A percentile compares a stretch with the other conserved stretches of the same genome.
phyloP scores from a whole-genome alignment of 2,888 invertebrate species.

The Dicyrtoma fusca region DNA sequence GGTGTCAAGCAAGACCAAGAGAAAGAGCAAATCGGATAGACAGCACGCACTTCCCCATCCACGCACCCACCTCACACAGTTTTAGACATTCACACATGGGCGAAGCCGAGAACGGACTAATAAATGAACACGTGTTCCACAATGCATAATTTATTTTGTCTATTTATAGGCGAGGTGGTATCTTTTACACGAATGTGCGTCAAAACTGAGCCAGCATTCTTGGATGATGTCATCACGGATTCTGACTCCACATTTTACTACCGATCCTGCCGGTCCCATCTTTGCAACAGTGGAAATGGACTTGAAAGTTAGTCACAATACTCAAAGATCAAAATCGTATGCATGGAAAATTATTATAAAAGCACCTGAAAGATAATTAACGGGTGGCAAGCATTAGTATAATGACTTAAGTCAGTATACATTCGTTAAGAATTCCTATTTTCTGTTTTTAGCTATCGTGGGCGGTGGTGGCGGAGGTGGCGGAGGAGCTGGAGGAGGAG shows the following conservation, averaged over 20 bases:
- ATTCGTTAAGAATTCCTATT: background rate
- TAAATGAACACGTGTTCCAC: background rate
- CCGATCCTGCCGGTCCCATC: constrained; percentile 29
- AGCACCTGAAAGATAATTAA: no score
- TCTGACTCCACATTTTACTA: constrained; percentile 12
- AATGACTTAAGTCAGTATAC: background rate
- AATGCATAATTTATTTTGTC: constrained; percentile 1
- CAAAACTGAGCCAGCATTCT: constrained; percentile 12
- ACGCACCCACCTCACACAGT: background rate
- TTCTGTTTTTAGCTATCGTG: background rate
- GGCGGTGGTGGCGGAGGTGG: background rate
- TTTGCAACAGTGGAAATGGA: constrained; percentile 31
- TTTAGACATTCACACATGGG: background rate
- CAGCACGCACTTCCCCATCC: background rate
- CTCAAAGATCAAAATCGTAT: no score
- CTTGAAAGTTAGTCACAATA: constrained; percentile 4
- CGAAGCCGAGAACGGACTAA: background rate
- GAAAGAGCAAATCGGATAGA: background rate
- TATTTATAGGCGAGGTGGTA: constrained; percentile 15
- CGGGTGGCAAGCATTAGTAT: no score
- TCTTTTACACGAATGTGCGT: constrained; percentile 17
- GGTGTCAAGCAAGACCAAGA: no score
- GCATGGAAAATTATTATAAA: no score
- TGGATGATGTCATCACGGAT: constrained; percentile 9
- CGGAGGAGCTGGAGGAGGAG: constrained; percentile 6